Base-by-base conservation (phyloP, 37 sponge, comb jelly and placozoan genomes). In the Halichondria panicea region DNA sequence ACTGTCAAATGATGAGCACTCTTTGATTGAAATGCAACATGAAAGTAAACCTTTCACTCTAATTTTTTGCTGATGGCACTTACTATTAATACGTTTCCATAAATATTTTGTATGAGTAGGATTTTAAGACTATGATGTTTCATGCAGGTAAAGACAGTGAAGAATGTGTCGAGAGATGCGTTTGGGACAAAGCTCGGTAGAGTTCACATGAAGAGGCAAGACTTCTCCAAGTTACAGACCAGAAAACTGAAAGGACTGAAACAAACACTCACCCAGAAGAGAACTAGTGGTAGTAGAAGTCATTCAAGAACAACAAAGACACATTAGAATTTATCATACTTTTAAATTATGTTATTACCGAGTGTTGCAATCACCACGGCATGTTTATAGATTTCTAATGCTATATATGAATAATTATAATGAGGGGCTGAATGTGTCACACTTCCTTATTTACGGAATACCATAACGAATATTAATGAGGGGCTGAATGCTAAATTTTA, bases 201-300 rank as follows among this genome's bases (percentile, higher is more conserved):
- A 42, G 81, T 97, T 4, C 98, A 97, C 83, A 97, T 97, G 95
- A n/a, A 91, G 60, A 87, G 91, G 63, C 98, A 97, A 58, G 86
- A 97, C 70, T 86, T 91, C 22, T 38, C 57, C n/a, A 76, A 87
- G 56, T 77, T 97, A 37, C 91, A 95, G 63, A 87, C 86, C n/a
- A 83, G 91, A 43, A 86, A 89, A 69, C 60, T 74, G 66, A 92
- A 84, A 53, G 89, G 74, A 33, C 72, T 91, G 30, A 97, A 88
- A 53, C 64, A 76, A 1, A 32, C 36, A 13, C 65, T 52, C 35
- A 31, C 25, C 21, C 42, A 21, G 36, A 77, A 61, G 30, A 46
- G 21, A 42, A 18, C 32, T 4, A 39, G 40, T 55, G 33, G 68
- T 15, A 36, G 46, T 28, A 30, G 18, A 45, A 12, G 32, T 18